A percentile compares a stretch with the other conserved stretches of the same genome.
Evolutionary conservation across 1,140 invertebrate genomes (phyloP).

Genomic region (Agrypnia vestita): DNA sequence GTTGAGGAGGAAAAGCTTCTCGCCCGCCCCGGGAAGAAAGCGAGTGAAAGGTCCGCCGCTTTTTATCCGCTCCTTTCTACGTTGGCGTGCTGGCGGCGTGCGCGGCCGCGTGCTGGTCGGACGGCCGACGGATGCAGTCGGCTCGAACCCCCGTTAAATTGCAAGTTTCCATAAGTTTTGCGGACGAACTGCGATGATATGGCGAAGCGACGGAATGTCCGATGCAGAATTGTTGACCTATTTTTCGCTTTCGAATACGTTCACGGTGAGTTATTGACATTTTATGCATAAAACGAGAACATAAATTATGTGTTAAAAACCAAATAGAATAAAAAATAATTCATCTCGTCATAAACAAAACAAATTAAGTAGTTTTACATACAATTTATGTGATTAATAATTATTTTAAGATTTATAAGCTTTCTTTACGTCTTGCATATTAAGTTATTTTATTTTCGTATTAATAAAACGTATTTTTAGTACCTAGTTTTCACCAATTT

Average conservation of each 20-base stretch:
- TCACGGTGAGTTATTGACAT: no score
- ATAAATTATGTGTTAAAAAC: no score
- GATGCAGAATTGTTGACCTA: constrained; percentile 28
- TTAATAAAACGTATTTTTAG: no score
- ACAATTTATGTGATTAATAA: no score
- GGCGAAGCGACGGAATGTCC: constrained; percentile 20
- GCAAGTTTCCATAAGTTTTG: constrained; percentile 37
- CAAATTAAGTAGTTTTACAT: no score
- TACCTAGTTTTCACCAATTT: no score
- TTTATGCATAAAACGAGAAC: no score
- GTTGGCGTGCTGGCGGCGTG: background rate
- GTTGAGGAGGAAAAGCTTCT: background rate
- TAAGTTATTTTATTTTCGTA: no score
- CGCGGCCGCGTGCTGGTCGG: constrained; percentile 10
- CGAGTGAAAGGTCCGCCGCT: background rate
- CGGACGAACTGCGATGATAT: constrained; percentile 7
- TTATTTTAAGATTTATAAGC: no score
- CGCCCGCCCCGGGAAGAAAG: background rate
- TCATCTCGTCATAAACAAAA: no score
- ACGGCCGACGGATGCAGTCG: background rate
- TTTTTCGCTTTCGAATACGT: constrained; percentile 26
- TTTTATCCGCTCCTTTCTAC: background rate
- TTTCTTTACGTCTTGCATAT: no score
- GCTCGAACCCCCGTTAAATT: constrained; percentile 45
- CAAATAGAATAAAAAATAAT: no score